These are phyloP conservation scores for Mesitornis unicolor DNA, from an alignment of 2,113 vertebrate genomes.

Conservation along the genomic window DNA sequence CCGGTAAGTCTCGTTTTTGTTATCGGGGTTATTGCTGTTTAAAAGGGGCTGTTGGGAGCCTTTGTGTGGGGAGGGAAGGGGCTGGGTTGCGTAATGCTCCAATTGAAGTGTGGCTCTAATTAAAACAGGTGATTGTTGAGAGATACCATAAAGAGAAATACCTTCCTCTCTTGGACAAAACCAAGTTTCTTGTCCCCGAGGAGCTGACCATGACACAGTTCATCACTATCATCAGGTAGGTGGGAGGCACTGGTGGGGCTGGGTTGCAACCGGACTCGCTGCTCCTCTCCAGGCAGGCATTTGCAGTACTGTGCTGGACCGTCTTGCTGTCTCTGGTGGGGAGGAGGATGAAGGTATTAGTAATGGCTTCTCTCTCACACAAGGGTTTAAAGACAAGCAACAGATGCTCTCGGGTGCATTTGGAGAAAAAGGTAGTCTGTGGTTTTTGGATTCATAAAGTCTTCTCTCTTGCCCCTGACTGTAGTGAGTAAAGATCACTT, in stretches of 20 bases:
- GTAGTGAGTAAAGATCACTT: not conserved
- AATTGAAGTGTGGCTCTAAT: not conserved
- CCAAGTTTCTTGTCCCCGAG: slow-evolving; percentile 88
- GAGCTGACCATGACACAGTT: slow-evolving; percentile 90
- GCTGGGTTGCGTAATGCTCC: no score
- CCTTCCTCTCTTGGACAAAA: slow-evolving; percentile 86
- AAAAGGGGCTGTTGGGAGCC: accelerated
- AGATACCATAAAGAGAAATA: slow-evolving; percentile 81
- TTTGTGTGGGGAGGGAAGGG: no score
- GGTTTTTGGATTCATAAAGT: not conserved
- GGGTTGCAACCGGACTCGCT: not conserved
- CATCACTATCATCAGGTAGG: slow-evolving; percentile 85
- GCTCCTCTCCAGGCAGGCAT: not conserved
- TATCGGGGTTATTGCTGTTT: not conserved
- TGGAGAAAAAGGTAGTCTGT: accelerated
- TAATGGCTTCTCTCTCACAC: not conserved
- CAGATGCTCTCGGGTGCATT: not conserved
- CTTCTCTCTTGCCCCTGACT: not conserved
- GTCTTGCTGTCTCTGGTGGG: not conserved
- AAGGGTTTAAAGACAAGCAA: not conserved
- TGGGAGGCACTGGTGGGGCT: accelerated
- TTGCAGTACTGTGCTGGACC: no score
- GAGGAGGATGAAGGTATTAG: not conserved
- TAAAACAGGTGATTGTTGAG: slow-evolving; percentile 86
- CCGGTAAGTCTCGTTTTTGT: slow-evolving; percentile 71